phyloP scores from a whole-genome alignment of 2,113 vertebrate species.

The Zootoca vivipara region DNA sequence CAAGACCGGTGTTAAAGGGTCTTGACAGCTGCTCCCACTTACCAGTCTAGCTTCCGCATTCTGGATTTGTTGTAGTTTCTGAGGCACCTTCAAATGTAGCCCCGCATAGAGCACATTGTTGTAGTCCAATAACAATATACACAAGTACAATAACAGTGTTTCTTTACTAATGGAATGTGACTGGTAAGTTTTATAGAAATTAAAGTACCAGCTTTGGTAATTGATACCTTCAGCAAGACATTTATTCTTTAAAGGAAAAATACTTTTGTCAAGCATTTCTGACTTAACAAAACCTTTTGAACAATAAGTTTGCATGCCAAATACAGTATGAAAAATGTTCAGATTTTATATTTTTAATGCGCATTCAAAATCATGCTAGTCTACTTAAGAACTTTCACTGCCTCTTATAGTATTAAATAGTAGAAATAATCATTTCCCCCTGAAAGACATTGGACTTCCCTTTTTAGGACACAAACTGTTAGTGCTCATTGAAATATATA shows the following conservation, averaged over 20 bases:
- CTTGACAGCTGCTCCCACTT: no score
- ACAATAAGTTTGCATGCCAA: background rate
- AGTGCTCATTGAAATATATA: background rate
- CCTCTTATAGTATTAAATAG: background rate
- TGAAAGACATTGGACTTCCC: background rate
- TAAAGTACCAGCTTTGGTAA: conserved; percentile 23
- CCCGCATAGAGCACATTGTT: no score
- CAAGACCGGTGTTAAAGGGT: no score
- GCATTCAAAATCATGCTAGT: conserved; percentile 17
- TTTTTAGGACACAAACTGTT: background rate
- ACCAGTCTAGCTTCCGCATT: no score
- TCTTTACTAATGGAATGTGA: conserved; percentile 51
- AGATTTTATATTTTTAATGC: background rate
- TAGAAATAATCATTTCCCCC: background rate
- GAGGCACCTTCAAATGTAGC: no score
- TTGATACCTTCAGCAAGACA: background rate
- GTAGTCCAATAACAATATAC: conserved; percentile 33
- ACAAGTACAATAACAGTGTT: conserved; percentile 48
- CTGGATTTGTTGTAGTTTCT: no score
- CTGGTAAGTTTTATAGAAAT: conserved; percentile 46
- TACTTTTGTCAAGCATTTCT: background rate
- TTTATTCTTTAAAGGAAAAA: conserved; percentile 29
- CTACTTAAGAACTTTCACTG: background rate
- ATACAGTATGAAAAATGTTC: background rate
- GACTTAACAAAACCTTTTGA: background rate